Percentiles rank a stretch among this genome's conserved stretches.
These are phyloP conservation scores for Porites divaricata DNA, from an alignment of 92 coral and sea anemone species.

Conservation along the genomic window DNA sequence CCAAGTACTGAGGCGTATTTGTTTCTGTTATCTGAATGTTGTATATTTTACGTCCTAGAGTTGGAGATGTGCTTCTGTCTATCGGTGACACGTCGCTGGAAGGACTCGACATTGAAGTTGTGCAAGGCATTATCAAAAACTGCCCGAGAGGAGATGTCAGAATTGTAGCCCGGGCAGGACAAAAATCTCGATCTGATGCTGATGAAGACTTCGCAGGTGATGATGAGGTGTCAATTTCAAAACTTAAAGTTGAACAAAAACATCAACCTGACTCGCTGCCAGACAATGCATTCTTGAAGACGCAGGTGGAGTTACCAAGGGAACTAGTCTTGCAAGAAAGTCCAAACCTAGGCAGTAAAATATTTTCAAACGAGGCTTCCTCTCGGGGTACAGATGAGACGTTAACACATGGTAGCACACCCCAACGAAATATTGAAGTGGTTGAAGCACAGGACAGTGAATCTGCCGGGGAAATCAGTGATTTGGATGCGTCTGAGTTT, in stretches of 20 bases:
- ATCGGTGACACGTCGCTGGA: conserved; percentile 68
- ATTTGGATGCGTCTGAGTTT: conserved; percentile 7
- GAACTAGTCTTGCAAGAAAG: background rate
- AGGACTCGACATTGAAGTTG: conserved; percentile 62
- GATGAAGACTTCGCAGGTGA: background rate
- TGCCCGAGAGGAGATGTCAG: conserved; percentile 81
- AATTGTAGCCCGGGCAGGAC: conserved; percentile 76
- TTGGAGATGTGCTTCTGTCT: conserved; percentile 83
- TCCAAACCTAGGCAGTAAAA: background rate
- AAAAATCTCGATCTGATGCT: background rate
- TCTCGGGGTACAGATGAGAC: background rate
- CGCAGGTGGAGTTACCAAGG: conserved; percentile 15
- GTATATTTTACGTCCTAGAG: conserved; percentile 47
- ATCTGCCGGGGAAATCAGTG: conserved; percentile 9
- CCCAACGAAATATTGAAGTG: background rate
- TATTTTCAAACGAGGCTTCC: background rate
- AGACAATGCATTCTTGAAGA: background rate
- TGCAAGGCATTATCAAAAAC: conserved; percentile 72
- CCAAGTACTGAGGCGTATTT: background rate
- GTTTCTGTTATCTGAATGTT: background rate
- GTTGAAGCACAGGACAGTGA: background rate
- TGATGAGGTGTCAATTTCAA: background rate
- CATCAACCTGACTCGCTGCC: background rate
- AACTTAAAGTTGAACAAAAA: background rate
- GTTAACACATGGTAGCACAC: background rate